Evolutionary conservation across 2,113 vertebrate genomes (phyloP).

Genomic region (Empidonax alnorum): DNA sequence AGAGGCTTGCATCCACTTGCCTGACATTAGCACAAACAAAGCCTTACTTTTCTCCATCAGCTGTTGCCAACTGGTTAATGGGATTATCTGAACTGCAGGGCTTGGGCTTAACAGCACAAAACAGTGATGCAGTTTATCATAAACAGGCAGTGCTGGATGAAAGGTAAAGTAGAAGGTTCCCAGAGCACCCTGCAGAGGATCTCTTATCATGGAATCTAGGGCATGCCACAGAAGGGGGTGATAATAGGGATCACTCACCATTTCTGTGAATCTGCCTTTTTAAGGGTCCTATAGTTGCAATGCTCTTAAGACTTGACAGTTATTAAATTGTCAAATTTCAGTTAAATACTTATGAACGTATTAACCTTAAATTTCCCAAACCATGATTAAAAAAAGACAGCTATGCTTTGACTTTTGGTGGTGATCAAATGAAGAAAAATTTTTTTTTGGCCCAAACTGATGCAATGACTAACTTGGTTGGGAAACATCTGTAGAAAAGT

Average conservation of each 20-base stretch:
- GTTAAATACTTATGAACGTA: neutral
- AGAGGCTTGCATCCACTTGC: neutral
- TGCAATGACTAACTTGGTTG: neutral
- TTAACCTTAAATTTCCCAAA: neutral
- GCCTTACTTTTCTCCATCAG: neutral
- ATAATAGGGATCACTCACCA: neutral
- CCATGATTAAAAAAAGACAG: neutral
- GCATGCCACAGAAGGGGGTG: neutral
- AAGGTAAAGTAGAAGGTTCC: neutral
- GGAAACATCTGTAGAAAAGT: neutral
- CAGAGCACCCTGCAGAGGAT: neutral
- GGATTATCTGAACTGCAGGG: neutral
- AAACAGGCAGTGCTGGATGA: neutral
- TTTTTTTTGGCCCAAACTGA: neutral
- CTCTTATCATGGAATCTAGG: neutral
- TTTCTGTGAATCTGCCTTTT: neutral
- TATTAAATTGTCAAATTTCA: neutral
- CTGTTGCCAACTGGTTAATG: neutral
- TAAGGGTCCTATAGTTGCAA: neutral
- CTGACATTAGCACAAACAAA: neutral
- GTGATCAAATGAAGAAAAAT: neutral
- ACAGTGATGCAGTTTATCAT: neutral
- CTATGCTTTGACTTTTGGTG: neutral
- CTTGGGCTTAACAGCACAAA: neutral
- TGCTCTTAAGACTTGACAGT: neutral